A percentile compares a stretch with the other conserved stretches of the same genome.
phyloP scores from a whole-genome alignment of 1,140 invertebrate genomes.

The Neodiprion virginianus region DNA sequence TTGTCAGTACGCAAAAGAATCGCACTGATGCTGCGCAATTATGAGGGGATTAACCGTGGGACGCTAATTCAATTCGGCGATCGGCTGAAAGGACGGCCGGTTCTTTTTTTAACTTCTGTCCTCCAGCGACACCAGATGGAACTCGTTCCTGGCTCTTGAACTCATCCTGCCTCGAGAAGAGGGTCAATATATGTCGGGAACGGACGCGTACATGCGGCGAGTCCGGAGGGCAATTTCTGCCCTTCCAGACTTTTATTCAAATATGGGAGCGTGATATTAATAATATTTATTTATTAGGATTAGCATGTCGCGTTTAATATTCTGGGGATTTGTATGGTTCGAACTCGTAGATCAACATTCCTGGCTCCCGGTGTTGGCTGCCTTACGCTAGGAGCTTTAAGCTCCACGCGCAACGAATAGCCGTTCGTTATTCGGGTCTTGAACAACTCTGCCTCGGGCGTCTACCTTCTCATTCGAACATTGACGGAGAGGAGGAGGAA shows the following conservation, averaged over 20 bases:
- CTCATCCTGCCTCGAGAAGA: no score
- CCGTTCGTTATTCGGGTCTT: neutral
- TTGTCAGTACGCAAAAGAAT: neutral
- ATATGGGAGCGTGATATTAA: slow-evolving; percentile 35
- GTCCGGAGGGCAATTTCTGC: slow-evolving; percentile 15
- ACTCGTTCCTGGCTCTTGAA: no score
- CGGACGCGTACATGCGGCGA: slow-evolving; percentile 16
- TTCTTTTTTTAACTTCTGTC: no score
- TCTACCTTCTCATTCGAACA: neutral
- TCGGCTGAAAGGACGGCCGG: no score
- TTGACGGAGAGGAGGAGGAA: no score
- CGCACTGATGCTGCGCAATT: no score
- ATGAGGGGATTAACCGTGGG: no score
- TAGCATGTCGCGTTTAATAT: slow-evolving; percentile 1
- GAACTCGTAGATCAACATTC: slow-evolving; percentile 51
- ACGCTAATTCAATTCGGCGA: no score
- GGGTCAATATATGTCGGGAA: neutral
- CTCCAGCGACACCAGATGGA: no score
- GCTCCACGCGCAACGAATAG: neutral
- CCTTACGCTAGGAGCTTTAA: neutral
- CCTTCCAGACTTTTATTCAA: slow-evolving; percentile 26
- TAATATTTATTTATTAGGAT: slow-evolving; percentile 34
- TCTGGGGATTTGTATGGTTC: slow-evolving; percentile 15
- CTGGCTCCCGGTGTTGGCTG: slow-evolving; percentile 34
- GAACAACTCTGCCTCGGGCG: neutral